A percentile compares a stretch with the other conserved stretches of the same genome.
Evolutionary conservation across 2,888 invertebrate species (phyloP).

Genomic region (Acrobasis consociella): DNA sequence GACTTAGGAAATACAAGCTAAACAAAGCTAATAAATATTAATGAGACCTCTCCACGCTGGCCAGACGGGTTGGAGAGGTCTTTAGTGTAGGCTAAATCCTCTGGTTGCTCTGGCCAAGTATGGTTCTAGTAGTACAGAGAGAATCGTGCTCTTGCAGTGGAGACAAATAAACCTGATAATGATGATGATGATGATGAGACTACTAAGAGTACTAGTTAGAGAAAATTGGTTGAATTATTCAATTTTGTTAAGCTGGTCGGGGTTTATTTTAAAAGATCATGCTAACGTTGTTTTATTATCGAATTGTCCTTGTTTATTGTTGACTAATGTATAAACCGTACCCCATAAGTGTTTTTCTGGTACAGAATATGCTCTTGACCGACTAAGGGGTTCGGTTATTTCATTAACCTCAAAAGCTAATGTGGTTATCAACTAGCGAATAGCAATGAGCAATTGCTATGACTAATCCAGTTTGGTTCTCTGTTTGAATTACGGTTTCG

Average conservation of each 20-base stretch:
- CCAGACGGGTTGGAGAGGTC: too few relatives aligned
- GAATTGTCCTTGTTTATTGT: constrained; percentile 9
- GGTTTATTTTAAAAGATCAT: neutral
- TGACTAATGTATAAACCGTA: constrained; percentile 29
- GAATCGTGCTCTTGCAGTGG: too few relatives aligned
- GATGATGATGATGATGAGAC: too few relatives aligned
- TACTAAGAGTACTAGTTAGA: too few relatives aligned
- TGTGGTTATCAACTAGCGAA: constrained; percentile 58
- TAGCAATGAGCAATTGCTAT: constrained; percentile 42
- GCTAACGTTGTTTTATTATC: constrained; percentile 5
- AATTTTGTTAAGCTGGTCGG: neutral
- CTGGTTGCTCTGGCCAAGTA: too few relatives aligned
- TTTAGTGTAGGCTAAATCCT: too few relatives aligned
- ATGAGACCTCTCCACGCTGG: too few relatives aligned
- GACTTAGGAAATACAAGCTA: too few relatives aligned
- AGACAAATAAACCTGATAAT: too few relatives aligned
- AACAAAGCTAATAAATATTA: too few relatives aligned
- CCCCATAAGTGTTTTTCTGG: constrained; percentile 24
- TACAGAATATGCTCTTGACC: constrained; percentile 42
- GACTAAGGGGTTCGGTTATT: constrained; percentile 44
- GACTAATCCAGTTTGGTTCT: constrained; percentile 39
- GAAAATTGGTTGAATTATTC: too few relatives aligned
- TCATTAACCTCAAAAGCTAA: constrained; percentile 56
- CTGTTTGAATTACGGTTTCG: constrained; percentile 19
- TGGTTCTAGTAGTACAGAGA: too few relatives aligned